Percentiles rank a stretch among this genome's conserved stretches.
phyloP scores from a whole-genome alignment of 2,888 invertebrate species.

The Apamea crenata region DNA sequence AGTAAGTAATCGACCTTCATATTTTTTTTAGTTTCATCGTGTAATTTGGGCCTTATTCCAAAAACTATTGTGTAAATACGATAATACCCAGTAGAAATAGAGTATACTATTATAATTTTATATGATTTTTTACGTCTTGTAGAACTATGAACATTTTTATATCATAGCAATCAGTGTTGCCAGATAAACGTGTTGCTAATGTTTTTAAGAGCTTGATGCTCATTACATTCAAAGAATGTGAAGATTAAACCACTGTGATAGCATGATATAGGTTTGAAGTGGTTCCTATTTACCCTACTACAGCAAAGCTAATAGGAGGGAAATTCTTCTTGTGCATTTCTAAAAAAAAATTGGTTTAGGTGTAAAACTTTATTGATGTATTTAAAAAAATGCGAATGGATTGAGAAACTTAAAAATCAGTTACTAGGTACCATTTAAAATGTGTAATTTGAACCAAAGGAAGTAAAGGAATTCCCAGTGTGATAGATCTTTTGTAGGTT shows the following conservation, averaged over 20 bases:
- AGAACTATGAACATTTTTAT: constrained; percentile 11
- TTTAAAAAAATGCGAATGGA: background rate
- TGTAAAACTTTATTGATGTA: constrained; percentile 1
- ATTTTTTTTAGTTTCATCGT: background rate
- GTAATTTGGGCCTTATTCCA: constrained; percentile 15
- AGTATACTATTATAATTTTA: background rate
- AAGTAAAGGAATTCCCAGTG: constrained; percentile 61
- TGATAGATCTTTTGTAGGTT: constrained; percentile 58
- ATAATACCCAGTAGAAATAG: background rate
- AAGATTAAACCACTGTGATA: constrained; percentile 62
- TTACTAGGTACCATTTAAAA: constrained; percentile 28
- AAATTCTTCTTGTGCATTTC: constrained; percentile 33
- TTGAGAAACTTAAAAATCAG: constrained; percentile 30
- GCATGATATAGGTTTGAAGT: constrained; percentile 51
- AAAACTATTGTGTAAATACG: constrained; percentile 10
- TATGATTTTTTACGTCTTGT: constrained; percentile 11
- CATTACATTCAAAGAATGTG: constrained; percentile 43
- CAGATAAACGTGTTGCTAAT: constrained; percentile 13
- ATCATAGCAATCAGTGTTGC: constrained; percentile 20
- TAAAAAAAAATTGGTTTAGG: constrained; percentile 33
- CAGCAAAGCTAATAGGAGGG: constrained; percentile 29
- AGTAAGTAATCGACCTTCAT: background rate
- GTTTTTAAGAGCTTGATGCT: constrained; percentile 4
- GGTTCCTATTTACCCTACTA: constrained; percentile 57
- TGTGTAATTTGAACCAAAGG: constrained; percentile 57